Conservation (phyloP, 1,140 invertebrate species). For the Rhynchophorus ferrugineus region DNA sequence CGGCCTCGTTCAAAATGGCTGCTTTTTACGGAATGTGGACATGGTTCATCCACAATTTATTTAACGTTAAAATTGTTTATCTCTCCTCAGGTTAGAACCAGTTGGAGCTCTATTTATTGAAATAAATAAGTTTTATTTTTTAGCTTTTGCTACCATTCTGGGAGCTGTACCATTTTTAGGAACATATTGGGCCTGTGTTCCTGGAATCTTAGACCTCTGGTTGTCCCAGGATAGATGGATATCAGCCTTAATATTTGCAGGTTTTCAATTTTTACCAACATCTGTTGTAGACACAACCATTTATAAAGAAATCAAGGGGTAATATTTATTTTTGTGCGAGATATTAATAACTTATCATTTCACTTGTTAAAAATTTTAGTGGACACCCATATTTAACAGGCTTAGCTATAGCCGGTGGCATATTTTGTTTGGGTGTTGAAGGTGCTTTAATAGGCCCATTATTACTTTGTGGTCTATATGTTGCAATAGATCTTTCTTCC, state of each 20-base stretch:
- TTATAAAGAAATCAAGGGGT: conserved; percentile 97
- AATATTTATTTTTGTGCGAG: conserved; percentile 19
- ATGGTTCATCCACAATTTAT: conserved; percentile 93
- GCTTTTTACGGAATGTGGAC: conserved; percentile 97
- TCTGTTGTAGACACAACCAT: conserved; percentile 89
- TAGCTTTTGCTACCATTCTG: conserved; percentile 81
- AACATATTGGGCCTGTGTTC: conserved; percentile 88
- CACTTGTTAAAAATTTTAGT: conserved; percentile 48
- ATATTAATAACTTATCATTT: no score
- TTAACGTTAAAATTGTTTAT: conserved; percentile 91
- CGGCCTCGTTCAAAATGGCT: conserved; percentile 93
- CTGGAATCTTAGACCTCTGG: conserved; percentile 91
- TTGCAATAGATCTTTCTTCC: conserved; percentile 67
- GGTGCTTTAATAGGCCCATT: conserved; percentile 95
- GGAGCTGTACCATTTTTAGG: conserved; percentile 92
- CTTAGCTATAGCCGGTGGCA: conserved; percentile 93
- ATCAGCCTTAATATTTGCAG: conserved; percentile 67
- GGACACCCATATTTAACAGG: conserved; percentile 98
- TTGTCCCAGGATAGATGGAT: conserved; percentile 73
- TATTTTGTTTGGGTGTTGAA: conserved; percentile 93
- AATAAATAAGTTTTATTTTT: conserved; percentile 17
- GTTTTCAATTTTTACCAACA: conserved; percentile 84
- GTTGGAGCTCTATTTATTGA: background rate
- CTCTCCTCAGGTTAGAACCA: conserved; percentile 70
- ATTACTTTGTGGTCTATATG: conserved; percentile 79